A percentile compares a stretch with the other conserved stretches of the same genome.
Evolutionary conservation across 2,113 vertebrate genomes (phyloP).

Genomic region (Muscicapa adusta): DNA sequence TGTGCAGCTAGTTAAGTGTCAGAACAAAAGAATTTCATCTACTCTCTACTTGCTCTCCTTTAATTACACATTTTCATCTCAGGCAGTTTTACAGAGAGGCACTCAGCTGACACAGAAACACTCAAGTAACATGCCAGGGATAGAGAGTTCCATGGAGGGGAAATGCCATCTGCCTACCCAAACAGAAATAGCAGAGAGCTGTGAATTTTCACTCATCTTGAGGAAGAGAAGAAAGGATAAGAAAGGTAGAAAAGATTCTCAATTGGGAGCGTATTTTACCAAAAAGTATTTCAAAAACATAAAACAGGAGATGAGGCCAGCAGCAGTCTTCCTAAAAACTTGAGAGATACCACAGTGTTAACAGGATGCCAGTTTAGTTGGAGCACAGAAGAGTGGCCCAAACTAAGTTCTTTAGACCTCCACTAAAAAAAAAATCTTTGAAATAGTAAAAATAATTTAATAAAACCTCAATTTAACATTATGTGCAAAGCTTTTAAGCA

Average conservation of each 20-base stretch:
- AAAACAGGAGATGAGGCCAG: neutral
- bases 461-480: neutral
- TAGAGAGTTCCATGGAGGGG: neutral
- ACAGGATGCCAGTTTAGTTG: neutral
- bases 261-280: neutral
- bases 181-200: neutral
- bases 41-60: neutral
- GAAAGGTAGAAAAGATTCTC: neutral
- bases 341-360: neutral
- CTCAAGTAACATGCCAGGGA: neutral
- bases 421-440: neutral
- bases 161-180: neutral
- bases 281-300: neutral
- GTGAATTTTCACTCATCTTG: neutral
- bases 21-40: neutral
- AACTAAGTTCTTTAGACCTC: neutral
- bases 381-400: no score
- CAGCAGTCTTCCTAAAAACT: neutral
- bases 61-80: neutral
- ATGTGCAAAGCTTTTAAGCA: neutral
- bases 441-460: neutral
- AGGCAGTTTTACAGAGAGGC: neutral
- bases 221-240: neutral
- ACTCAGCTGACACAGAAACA: neutral
- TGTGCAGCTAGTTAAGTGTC: neutral